Evolutionary conservation across 2,797 vertebrate genomes (phyloP), one percentile per base, ranked within the genome.

Genomic region (Phalloptychus januarius): DNA sequence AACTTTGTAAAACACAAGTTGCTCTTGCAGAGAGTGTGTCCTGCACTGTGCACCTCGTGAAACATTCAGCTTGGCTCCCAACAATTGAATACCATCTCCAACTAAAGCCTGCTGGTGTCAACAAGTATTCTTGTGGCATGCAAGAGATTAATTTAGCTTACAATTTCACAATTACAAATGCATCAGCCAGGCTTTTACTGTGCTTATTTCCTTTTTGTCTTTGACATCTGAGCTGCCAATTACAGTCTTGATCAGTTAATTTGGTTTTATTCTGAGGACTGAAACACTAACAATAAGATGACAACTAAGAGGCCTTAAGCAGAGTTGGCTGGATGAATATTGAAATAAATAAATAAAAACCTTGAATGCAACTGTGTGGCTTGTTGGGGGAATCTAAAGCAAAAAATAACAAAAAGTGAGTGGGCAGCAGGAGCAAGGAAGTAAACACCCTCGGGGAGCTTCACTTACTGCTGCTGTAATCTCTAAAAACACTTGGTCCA

Each of bases 401-500:
- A 42, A 25, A 38, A 54, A 6, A 25, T 38, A 25, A 13, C 10
- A 15, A 69, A 40, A 71, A 75, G 38, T 75, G 18, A 63, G 38
- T 33, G 42, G 31, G n/a, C 40, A 20, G 67, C 33, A 77, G 28
- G 44, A 73, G 72, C 36, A 54, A 75, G 38, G 76, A 74, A 72
- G 71, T 79, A 82, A 87, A 90, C 63, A 83, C 69, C 79, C 84
- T 69, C 3, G 31, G 38, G 71, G 75, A 84, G 88, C 79, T 89
- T 87, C 76, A 58, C 87, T 93, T 76, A 61, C 71, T 87, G 81
- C 71, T 44, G 74, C 86, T 79, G 77, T 93, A 93, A 94, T 94
- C 93, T 91, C 88, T 75, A 83, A 90, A 85, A 95, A 93, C 92
- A 90, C 91, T 92, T 91, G 91, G 84, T 91, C 91, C 88, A 85